phyloP scores from a whole-genome alignment of 2,113 vertebrate genomes.

The Cromileptes altivelis region DNA sequence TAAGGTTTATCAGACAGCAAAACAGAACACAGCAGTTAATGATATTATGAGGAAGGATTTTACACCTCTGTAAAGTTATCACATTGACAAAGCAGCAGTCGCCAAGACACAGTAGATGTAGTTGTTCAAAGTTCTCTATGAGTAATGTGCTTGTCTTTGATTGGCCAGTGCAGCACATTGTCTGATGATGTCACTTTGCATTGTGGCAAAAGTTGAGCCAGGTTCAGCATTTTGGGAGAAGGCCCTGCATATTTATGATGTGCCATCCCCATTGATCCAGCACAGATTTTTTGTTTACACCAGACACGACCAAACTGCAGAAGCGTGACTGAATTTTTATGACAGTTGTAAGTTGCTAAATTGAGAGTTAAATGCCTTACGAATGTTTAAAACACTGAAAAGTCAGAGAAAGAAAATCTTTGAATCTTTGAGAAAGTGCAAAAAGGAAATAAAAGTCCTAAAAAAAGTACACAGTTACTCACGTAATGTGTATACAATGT shows the following conservation, averaged over 20 bases:
- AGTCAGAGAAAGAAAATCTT: no score
- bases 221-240: neutral
- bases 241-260: neutral
- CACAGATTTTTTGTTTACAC: no score
- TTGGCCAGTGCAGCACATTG: neutral
- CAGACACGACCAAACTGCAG: no score
- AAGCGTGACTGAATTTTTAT: no score
- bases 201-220: neutral
- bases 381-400: no score
- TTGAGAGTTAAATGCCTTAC: no score
- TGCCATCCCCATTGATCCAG: no score
- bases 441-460: no score
- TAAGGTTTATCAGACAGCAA: neutral
- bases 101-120: neutral
- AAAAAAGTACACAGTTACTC: no score
- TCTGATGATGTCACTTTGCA: neutral
- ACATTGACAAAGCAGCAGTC: neutral
- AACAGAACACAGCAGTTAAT: neutral
- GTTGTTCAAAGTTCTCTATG: neutral
- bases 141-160: neutral
- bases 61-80: neutral
- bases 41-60: neutral
- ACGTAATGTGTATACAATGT: no score
- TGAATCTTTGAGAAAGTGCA: no score
- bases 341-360: no score